These are phyloP conservation scores for Arge pagana DNA, from an alignment of 2,888 invertebrate species.

Conservation along the genomic window DNA sequence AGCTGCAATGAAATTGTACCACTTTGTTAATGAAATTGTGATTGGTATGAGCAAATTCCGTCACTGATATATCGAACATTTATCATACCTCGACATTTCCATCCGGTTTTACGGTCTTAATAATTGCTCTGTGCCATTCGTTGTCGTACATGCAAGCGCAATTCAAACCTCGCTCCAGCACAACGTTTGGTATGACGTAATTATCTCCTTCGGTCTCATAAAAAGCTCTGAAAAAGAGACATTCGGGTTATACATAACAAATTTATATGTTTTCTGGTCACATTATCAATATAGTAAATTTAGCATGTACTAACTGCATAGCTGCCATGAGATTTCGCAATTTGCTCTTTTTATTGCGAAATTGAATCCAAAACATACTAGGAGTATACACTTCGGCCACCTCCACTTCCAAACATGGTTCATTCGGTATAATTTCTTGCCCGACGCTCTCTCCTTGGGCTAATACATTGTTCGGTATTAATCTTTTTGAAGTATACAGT, in stretches of 20 bases:
- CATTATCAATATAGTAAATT: no score
- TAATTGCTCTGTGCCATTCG: conserved; percentile 49
- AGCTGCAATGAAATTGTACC: conserved; percentile 37
- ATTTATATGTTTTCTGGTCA: neutral
- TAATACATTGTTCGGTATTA: conserved; percentile 46
- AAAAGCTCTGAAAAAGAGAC: conserved; percentile 35
- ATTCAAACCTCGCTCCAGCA: conserved; percentile 47
- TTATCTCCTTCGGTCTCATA: conserved; percentile 30
- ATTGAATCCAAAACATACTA: conserved; percentile 51
- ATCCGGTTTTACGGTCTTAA: conserved; percentile 44
- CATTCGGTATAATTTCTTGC: conserved; percentile 36
- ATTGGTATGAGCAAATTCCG: no score
- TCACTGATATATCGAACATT: no score
- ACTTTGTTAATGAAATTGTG: neutral
- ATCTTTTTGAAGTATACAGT: conserved; percentile 24
- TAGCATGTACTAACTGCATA: conserved; percentile 42
- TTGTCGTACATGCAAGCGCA: conserved; percentile 45
- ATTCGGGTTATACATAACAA: neutral
- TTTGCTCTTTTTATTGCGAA: conserved; percentile 32
- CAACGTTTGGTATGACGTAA: conserved; percentile 42
- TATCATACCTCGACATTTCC: conserved; percentile 45
- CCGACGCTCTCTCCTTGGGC: conserved; percentile 42
- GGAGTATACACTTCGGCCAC: conserved; percentile 50
- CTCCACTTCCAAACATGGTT: conserved; percentile 38
- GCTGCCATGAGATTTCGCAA: conserved; percentile 43